A percentile compares a stretch with the other conserved stretches of the same genome.
phyloP scores from a whole-genome alignment of 1,140 invertebrate species.

The Cotesia chilonis region DNA sequence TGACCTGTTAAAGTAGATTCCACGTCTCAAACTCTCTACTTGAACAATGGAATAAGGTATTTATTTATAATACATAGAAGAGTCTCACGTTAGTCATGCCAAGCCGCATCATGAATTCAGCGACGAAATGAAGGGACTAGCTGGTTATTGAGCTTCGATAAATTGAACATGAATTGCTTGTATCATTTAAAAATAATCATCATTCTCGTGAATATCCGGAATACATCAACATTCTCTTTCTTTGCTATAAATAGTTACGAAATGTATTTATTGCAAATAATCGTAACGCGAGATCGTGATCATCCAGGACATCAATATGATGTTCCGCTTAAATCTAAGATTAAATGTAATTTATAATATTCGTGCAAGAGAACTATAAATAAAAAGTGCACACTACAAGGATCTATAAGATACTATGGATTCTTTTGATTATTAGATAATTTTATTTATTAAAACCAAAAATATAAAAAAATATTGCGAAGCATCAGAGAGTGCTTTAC shows the following conservation, averaged over 20 bases:
- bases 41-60: neutral
- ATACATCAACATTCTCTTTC: slow-evolving; percentile 11
- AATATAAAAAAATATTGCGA: no score
- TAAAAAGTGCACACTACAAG: no score
- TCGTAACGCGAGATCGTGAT: neutral
- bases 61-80: neutral
- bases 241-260: slow-evolving; percentile 11
- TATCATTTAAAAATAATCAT: slow-evolving; percentile 4
- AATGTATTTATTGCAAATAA: slow-evolving; percentile 4
- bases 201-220: slow-evolving; percentile 1
- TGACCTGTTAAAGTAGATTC: slow-evolving; percentile 2
- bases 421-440: no score
- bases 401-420: no score
- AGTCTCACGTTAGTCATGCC: neutral
- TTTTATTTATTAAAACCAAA: no score
- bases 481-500: no score
- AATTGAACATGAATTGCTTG: neutral
- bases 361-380: no score
- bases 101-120: neutral
- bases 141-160: neutral
- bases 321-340: no score
- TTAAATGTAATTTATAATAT: no score
- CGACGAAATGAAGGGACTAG: neutral
- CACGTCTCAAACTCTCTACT: neutral
- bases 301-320: neutral